These are phyloP conservation scores for Syngnathus typhle DNA, from an alignment of 2,113 vertebrate genomes.

Conservation along the genomic window DNA sequence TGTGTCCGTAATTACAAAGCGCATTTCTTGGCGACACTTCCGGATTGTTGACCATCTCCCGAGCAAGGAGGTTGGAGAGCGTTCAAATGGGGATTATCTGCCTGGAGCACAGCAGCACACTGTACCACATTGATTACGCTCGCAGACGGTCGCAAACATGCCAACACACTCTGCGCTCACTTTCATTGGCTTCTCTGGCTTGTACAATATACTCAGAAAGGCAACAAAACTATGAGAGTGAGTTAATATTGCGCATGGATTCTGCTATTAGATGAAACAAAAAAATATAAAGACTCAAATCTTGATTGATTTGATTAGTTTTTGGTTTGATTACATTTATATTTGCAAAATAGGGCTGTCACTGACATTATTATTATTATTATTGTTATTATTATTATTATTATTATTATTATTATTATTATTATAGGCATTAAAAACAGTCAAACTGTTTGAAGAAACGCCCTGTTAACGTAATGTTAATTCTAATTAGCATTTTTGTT, in stretches of 20 bases:
- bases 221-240: background rate
- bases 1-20: conserved; percentile 59
- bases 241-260: background rate
- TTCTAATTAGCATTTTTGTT: no score
- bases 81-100: conserved; percentile 62
- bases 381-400: no score
- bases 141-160: conserved; percentile 30
- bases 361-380: no score
- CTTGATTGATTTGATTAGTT: no score
- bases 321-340: background rate
- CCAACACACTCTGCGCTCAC: conserved; percentile 32
- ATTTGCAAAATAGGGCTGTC: background rate
- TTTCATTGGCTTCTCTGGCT: conserved; percentile 8
- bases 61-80: conserved; percentile 43
- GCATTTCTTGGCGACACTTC: conserved; percentile 51
- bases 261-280: background rate
- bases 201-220: background rate
- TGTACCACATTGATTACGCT: conserved; percentile 61
- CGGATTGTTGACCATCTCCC: conserved; percentile 60
- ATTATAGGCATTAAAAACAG: no score
- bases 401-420: no score
- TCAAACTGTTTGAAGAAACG: no score
- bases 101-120: conserved; percentile 47
- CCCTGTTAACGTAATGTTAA: no score
- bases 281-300: background rate